A percentile compares a stretch with the other conserved stretches of the same genome.
These are phyloP conservation scores for Anseranas semipalmata DNA, from an alignment of 2,113 vertebrate genomes.

Conservation along the genomic window DNA sequence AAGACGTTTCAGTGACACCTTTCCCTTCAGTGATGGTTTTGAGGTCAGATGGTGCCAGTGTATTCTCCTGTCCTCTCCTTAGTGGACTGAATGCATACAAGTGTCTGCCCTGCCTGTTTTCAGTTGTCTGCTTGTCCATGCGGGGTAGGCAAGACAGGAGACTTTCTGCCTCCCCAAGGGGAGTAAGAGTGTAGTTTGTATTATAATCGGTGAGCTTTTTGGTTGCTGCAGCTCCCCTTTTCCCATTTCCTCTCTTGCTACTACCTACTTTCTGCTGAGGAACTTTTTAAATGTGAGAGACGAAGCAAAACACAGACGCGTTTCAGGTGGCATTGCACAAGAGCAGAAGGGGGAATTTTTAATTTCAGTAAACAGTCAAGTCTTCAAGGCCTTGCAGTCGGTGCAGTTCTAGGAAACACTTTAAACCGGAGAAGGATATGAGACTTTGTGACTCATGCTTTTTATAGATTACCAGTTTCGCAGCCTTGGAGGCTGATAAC, in stretches of 20 bases:
- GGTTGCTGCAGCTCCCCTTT: not conserved
- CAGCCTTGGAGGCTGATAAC: conserved; percentile 34
- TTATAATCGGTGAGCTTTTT: not conserved
- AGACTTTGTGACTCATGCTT: conserved; percentile 12
- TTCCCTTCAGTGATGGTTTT: not conserved
- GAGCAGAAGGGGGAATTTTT: not conserved
- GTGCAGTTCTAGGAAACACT: conserved; percentile 35
- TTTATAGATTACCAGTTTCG: conserved; percentile 26
- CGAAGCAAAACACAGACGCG: rapidly evolving
- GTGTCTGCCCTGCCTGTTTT: not conserved
- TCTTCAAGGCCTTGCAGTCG: not conserved
- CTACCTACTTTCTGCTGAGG: not conserved
- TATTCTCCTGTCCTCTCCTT: not conserved
- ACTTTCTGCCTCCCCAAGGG: not conserved
- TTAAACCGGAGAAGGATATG: conserved; percentile 33
- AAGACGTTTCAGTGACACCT: not conserved
- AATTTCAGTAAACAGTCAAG: conserved; percentile 1
- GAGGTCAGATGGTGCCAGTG: not conserved
- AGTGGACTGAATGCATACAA: not conserved
- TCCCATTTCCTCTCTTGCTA: not conserved
- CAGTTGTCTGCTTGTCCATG: not conserved
- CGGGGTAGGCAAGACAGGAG: not conserved
- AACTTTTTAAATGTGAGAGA: not conserved
- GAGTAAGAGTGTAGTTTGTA: not conserved
- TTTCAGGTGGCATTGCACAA: not conserved